Evolutionary conservation across 2,797 vertebrate species (phyloP).

Genomic region (Phoeniculus purpureus): DNA sequence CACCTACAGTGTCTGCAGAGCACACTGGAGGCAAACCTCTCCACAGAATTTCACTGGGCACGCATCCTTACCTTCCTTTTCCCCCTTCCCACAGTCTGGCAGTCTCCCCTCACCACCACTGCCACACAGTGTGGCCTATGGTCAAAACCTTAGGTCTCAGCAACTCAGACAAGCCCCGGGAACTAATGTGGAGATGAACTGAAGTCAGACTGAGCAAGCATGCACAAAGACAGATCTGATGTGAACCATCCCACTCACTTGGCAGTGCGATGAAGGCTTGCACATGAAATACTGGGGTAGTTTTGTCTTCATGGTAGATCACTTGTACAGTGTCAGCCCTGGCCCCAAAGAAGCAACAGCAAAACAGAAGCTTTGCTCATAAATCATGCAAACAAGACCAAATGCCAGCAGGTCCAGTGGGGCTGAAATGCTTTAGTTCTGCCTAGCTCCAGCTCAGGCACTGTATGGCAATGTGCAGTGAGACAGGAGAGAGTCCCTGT

Average conservation of each 20-base stretch:
- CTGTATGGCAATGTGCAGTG: background rate
- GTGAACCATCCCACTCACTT: background rate
- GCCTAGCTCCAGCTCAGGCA: background rate
- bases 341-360: background rate
- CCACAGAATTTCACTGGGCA: fast-evolving
- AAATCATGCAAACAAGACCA: background rate
- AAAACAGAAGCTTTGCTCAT: background rate
- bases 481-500: background rate
- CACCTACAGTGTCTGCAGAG: background rate
- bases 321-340: background rate
- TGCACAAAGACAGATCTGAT: background rate
- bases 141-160: background rate
- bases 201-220: background rate
- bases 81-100: background rate
- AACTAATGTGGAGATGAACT: background rate
- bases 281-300: background rate
- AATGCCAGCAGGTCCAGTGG: background rate
- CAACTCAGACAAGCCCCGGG: background rate
- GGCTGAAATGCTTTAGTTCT: background rate
- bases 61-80: background rate
- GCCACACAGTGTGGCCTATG: fast-evolving
- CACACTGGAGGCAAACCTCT: background rate
- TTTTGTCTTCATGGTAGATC: background rate
- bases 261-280: background rate
- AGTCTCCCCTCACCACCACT: background rate